Evolutionary conservation across 1,140 invertebrate genomes (phyloP).

Genomic region (Hermatobates lingyangjiaoensis): DNA sequence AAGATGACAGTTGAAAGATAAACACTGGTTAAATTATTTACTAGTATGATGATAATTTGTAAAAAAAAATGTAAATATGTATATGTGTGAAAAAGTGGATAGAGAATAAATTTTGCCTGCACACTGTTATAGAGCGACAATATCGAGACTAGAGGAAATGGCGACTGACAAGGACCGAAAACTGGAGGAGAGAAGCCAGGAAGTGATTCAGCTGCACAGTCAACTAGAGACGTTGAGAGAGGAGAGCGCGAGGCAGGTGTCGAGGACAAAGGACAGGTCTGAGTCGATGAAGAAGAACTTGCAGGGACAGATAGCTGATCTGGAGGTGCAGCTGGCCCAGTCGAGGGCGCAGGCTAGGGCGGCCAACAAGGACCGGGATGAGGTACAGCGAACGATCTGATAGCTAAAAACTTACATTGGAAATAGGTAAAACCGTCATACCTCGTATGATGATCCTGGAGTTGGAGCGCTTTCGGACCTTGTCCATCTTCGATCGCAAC

Average conservation of each 20-base stretch:
- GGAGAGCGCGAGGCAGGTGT: constrained; percentile 47
- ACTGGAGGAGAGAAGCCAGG: constrained; percentile 32
- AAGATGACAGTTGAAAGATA: too few relatives aligned
- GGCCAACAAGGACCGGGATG: constrained; percentile 42
- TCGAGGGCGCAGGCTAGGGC: constrained; percentile 36
- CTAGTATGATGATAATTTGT: too few relatives aligned
- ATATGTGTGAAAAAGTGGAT: constrained; percentile 9
- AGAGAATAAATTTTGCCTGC: constrained; percentile 14
- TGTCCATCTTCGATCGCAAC: too few relatives aligned
- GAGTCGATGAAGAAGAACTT: constrained; percentile 35
- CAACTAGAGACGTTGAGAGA: constrained; percentile 46
- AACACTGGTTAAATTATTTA: too few relatives aligned
- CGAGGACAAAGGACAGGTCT: constrained; percentile 41
- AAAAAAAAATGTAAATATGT: background rate
- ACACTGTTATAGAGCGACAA: constrained; percentile 21
- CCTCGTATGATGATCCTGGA: too few relatives aligned
- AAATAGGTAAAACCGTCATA: too few relatives aligned
- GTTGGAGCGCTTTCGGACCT: too few relatives aligned
- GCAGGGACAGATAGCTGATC: constrained; percentile 39
- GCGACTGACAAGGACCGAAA: constrained; percentile 31
- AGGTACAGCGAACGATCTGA: constrained; percentile 24
- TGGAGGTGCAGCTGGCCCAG: constrained; percentile 41
- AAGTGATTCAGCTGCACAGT: constrained; percentile 35
- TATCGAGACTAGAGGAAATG: constrained; percentile 26
- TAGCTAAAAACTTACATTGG: background rate